Evolutionary conservation across 2,888 invertebrate genomes (phyloP), one percentile per base, ranked within the genome.

Genomic region (Cecidostiba fungosa): DNA sequence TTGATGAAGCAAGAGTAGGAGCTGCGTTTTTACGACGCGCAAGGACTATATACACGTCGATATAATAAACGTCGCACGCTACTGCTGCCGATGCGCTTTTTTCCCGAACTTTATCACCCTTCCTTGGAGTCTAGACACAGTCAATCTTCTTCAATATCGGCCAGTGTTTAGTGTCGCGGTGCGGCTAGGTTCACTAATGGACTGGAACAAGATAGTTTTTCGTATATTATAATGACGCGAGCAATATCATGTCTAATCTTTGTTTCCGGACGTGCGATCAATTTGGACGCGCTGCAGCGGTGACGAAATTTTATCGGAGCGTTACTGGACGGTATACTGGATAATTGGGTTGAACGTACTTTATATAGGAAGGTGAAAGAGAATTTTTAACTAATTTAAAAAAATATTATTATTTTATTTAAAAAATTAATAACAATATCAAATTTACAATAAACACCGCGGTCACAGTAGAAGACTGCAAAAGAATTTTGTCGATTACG

Each of bases 221-320:
- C 82, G 84, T 50, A 50, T 85, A 10, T n/a, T 73, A 70, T 88
- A 88, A 89, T 88, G 87, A 89, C 88, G 84, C 87, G 87, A 88
- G 88, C 87, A 86, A 87, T 89, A 88, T 85, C 83, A 69, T 80
- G 87, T 87, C 87, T 89, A 88, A 88, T 87, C 87, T 87, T 77
- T 72, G 80, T 76, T 73, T 70, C 85, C 78, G 80, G 76, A 78
- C 79, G n/a, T n/a, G 85, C 84, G 84, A 74, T 87, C 82, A 19
- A 32, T 84, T 43, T 69, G 26, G 16, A 72, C 39, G 19, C 19
- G 3, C 50, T 62, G 70, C n/a, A 50, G 69, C 69, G 32, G 5
- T 3, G 26, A 54, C 26, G 77, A 76, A 59, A 76, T 66, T 62
- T 54, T 50, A 54, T 50, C 32, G 39, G 5, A 66, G 16, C 2